A percentile compares a stretch with the other conserved stretches of the same genome.
Conservation (phyloP, 2,797 vertebrate genomes). For the Pseudochaenichthys georgianus region DNA sequence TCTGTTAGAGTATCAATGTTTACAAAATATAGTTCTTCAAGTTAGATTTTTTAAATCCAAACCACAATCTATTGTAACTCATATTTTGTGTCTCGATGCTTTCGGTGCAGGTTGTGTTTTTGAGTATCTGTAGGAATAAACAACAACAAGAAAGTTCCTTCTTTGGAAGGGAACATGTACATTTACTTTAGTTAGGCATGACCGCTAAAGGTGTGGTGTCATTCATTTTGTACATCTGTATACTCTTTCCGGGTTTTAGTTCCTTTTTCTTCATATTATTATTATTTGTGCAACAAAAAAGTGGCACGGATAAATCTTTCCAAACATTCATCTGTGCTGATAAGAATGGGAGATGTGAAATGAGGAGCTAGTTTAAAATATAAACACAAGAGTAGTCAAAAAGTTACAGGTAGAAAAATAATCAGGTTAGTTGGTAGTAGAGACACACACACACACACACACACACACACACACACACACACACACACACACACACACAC, state of each 20-base stretch:
- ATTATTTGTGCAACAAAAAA: slow-evolving; percentile 1
- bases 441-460: not conserved
- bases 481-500: slow-evolving; percentile 17
- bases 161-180: not conserved
- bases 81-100: not conserved
- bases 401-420: slow-evolving; percentile 57
- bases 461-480: slow-evolving; percentile 17
- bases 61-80: not conserved
- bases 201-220: not conserved
- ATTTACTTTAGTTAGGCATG: not conserved
- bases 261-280: slow-evolving; percentile 1
- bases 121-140: not conserved
- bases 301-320: slow-evolving; percentile 29
- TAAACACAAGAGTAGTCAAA: slow-evolving; percentile 58
- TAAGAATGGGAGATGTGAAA: slow-evolving; percentile 22
- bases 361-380: slow-evolving; percentile 39
- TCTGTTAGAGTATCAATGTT: not conserved
- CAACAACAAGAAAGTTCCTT: not conserved
- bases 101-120: not conserved
- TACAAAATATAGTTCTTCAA: too few species aligned
- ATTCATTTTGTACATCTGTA: slow-evolving; percentile 26
- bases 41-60: not conserved
- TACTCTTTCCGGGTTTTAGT: not conserved
- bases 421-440: slow-evolving; percentile 20
- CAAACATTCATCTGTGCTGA: slow-evolving; percentile 25